Evolutionary conservation across 2,113 vertebrate genomes (phyloP).

Genomic region (Cromileptes altivelis): DNA sequence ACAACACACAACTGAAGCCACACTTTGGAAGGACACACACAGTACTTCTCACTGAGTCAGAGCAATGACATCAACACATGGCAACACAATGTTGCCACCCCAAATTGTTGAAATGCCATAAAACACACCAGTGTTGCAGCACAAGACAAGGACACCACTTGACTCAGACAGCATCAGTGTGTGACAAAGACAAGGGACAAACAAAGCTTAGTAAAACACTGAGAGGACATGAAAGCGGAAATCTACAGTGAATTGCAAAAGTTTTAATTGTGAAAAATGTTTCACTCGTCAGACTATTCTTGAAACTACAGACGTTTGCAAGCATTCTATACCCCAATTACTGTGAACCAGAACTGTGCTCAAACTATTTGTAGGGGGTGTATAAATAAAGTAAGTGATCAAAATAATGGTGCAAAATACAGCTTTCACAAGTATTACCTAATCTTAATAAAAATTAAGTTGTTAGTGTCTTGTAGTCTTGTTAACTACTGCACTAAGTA

Average conservation of each 20-base stretch:
- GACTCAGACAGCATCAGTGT: slow-evolving; percentile 37
- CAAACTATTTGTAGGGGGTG: neutral
- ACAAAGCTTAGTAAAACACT: neutral
- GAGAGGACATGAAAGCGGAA: slow-evolving; percentile 3
- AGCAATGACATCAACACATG: slow-evolving; percentile 11
- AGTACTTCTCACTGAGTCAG: slow-evolving; percentile 5
- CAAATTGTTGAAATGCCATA: slow-evolving; percentile 43
- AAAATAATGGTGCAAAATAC: neutral
- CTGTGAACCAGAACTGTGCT: neutral
- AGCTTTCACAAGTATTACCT: neutral
- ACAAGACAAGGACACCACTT: slow-evolving; percentile 22
- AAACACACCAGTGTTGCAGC: slow-evolving; percentile 22
- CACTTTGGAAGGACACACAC: neutral
- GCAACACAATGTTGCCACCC: slow-evolving; percentile 14
- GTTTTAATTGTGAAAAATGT: slow-evolving; percentile 11
- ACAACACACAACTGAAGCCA: slow-evolving; percentile 19
- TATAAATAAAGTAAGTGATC: neutral
- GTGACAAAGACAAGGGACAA: slow-evolving; percentile 17
- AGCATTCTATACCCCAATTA: neutral
- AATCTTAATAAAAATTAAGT: neutral
- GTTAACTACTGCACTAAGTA: slow-evolving; percentile 7
- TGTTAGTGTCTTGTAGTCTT: slow-evolving; percentile 1
- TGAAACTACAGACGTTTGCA: neutral
- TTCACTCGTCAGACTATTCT: slow-evolving; percentile 4
- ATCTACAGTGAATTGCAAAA: neutral